Percentiles rank a stretch among this genome's conserved stretches.
Conservation (phyloP, 1,140 invertebrate species). For the Caerostris darwini region DNA sequence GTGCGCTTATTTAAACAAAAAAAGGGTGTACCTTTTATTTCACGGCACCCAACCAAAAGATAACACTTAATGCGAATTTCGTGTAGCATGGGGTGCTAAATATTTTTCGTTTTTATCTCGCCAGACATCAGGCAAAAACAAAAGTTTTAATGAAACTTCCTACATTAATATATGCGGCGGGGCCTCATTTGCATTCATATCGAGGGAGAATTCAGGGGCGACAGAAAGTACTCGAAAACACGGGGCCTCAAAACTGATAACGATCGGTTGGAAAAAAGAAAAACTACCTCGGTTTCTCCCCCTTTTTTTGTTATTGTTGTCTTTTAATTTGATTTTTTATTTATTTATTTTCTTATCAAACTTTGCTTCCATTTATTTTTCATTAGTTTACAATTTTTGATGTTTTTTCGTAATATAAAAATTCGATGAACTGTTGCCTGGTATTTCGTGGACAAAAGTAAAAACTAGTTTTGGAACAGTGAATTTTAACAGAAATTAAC, state of each 20-base stretch:
- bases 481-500: too few relatives aligned
- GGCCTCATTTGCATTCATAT: conserved; percentile 47
- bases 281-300: too few relatives aligned
- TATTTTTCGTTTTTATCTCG: conserved; percentile 40
- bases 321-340: too few relatives aligned
- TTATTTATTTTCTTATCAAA: too few relatives aligned
- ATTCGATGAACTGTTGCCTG: too few relatives aligned
- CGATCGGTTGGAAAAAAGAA: background rate
- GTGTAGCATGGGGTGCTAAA: conserved; percentile 2
- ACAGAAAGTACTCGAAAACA: background rate
- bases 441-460: too few relatives aligned
- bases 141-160: conserved; percentile 51
- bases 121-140: conserved; percentile 14
- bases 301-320: too few relatives aligned
- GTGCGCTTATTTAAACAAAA: background rate
- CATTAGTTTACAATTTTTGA: too few relatives aligned
- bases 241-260: background rate
- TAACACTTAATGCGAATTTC: conserved; percentile 28
- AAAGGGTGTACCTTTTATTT: conserved; percentile 17
- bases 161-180: conserved; percentile 37
- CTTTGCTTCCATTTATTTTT: too few relatives aligned
- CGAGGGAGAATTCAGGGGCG: background rate
- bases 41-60: background rate
- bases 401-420: too few relatives aligned
- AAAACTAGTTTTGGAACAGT: too few relatives aligned